These are phyloP conservation scores for Limnephilus marmoratus DNA, from an alignment of 2,888 invertebrate species.

Conservation along the genomic window DNA sequence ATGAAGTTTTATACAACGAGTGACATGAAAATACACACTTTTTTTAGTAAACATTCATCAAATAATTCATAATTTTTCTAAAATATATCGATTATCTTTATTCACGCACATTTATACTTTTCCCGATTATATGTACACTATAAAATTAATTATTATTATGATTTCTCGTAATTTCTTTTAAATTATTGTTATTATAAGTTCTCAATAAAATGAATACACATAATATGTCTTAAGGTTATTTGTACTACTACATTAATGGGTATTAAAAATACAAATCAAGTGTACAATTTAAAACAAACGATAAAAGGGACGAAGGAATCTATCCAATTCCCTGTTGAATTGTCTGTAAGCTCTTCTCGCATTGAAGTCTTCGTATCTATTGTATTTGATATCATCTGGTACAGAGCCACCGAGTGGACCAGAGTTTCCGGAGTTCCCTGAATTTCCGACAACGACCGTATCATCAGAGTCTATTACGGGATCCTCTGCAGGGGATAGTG, in stretches of 20 bases:
- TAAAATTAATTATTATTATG: neutral
- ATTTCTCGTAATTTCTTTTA: neutral
- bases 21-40: neutral
- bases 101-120: neutral
- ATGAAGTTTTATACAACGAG: neutral
- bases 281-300: constrained; percentile 69
- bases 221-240: constrained; percentile 9
- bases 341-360: constrained; percentile 69
- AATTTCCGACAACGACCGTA: neutral
- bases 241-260: neutral
- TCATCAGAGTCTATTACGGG: neutral
- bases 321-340: constrained; percentile 71
- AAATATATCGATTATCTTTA: neutral
- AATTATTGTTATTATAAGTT: neutral
- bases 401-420: constrained; percentile 58
- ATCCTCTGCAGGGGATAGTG: neutral
- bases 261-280: neutral
- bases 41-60: neutral
- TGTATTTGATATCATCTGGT: constrained; percentile 43
- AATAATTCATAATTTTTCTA: neutral
- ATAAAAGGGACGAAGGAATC: constrained; percentile 72
- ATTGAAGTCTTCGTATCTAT: constrained; percentile 42
- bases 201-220: neutral
- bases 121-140: neutral
- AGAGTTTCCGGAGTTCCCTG: neutral